Evolutionary conservation across 2,888 invertebrate genomes (phyloP).

Genomic region (Imbricaverruca yamaguchii): DNA sequence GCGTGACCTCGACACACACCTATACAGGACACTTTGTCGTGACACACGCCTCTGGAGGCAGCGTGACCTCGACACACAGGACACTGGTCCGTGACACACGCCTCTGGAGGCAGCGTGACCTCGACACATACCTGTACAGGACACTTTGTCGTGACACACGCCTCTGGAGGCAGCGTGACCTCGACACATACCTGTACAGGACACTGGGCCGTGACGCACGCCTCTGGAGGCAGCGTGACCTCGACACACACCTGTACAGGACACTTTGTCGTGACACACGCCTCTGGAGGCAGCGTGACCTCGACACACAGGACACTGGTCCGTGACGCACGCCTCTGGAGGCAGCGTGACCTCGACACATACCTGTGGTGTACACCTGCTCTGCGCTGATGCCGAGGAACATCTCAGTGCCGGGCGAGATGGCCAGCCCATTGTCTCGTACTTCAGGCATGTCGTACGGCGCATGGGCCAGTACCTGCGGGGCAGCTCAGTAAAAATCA

Average conservation of each 20-base stretch:
- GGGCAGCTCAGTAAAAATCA: too few relatives aligned
- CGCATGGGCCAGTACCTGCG: neutral
- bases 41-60: too few relatives aligned
- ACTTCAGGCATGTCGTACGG: neutral
- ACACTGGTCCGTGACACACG: too few relatives aligned
- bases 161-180: too few relatives aligned
- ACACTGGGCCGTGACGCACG: too few relatives aligned
- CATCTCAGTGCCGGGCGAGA: neutral
- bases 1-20: neutral
- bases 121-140: neutral
- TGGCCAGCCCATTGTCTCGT: neutral
- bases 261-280: neutral
- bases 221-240: too few relatives aligned
- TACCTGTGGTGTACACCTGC: neutral
- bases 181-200: too few relatives aligned
- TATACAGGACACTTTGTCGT: neutral
- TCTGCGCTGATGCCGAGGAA: neutral
- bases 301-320: too few relatives aligned
- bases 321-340: too few relatives aligned
- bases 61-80: too few relatives aligned
- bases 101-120: too few relatives aligned
- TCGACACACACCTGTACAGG: neutral
- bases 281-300: too few relatives aligned
- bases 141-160: neutral
- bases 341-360: neutral